These are phyloP conservation scores for Torymus aiolomorphi DNA, from an alignment of 2,888 invertebrate genomes.

Conservation along the genomic window DNA sequence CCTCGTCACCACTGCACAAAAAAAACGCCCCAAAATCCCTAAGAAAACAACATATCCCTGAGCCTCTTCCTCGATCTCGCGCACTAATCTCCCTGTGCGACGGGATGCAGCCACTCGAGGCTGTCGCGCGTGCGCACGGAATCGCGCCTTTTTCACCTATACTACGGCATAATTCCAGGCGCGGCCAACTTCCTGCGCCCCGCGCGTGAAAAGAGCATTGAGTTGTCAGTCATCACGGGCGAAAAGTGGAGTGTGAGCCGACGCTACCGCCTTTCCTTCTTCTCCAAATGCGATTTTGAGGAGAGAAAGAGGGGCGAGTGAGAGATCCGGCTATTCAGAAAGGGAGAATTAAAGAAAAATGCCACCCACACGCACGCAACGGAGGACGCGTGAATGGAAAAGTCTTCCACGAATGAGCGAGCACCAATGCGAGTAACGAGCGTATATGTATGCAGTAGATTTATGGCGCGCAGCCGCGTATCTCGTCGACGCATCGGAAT, in stretches of 20 bases:
- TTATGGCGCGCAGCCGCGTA: conserved; percentile 3
- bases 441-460: not conserved
- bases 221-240: conserved; percentile 49
- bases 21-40: too few relatives aligned
- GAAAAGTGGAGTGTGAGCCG: conserved; percentile 67
- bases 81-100: not conserved
- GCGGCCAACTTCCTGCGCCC: not conserved
- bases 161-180: conserved; percentile 8
- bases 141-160: conserved; percentile 16
- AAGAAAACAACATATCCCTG: too few relatives aligned
- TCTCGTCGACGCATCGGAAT: not conserved
- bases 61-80: too few relatives aligned
- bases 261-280: not conserved
- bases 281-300: conserved; percentile 37
- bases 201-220: conserved; percentile 20
- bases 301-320: not conserved
- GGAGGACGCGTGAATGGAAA: conserved; percentile 4
- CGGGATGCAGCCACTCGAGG: not conserved
- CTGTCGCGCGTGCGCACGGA: not conserved
- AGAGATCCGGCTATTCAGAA: not conserved
- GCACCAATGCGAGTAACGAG: conserved; percentile 10
- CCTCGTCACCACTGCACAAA: too few relatives aligned
- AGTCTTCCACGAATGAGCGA: conserved; percentile 18
- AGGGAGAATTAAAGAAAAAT: conserved; percentile 27
- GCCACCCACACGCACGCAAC: conserved; percentile 37